Evolutionary conservation across 2,797 vertebrate genomes (phyloP).

Genomic region (Gadopsis marmoratus): DNA sequence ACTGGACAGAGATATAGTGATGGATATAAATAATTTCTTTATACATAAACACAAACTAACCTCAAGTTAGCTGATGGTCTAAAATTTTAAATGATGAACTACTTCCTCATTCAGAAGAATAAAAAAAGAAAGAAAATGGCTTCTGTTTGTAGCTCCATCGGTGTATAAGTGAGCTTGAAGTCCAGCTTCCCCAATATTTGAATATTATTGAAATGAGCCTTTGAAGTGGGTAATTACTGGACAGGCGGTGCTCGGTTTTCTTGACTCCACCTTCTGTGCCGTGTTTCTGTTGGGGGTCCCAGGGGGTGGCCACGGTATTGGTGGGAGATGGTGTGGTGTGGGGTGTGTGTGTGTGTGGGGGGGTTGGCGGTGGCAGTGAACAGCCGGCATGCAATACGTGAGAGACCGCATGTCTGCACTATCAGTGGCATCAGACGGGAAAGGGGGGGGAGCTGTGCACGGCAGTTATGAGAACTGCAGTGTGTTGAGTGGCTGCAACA

Average conservation of each 20-base stretch:
- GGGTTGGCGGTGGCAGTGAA: constrained; percentile 45
- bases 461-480: constrained; percentile 82
- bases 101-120: constrained; percentile 29
- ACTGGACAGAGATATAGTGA: not conserved
- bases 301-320: constrained; percentile 45
- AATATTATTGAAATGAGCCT: constrained; percentile 78
- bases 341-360: constrained; percentile 12
- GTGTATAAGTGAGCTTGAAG: constrained; percentile 49
- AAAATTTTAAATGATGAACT: constrained; percentile 12
- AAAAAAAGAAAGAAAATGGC: constrained; percentile 30
- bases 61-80: not conserved
- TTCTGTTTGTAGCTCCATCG: constrained; percentile 47
- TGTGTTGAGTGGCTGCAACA: constrained; percentile 79
- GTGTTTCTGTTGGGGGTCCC: constrained; percentile 68
- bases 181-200: constrained; percentile 69
- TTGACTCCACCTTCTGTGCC: constrained; percentile 78
- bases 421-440: constrained; percentile 78
- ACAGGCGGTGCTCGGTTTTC: constrained; percentile 65
- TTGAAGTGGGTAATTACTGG: constrained; percentile 78
- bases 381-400: constrained; percentile 83
- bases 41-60: constrained; percentile 22
- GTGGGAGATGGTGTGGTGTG: constrained; percentile 43
- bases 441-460: constrained; percentile 54
- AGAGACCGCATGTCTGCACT: constrained; percentile 80
- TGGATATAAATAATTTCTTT: not conserved